Percentiles rank a stretch among this genome's conserved stretches.
Evolutionary conservation across 2,113 vertebrate genomes (phyloP).

Genomic region (Gulo gulo): DNA sequence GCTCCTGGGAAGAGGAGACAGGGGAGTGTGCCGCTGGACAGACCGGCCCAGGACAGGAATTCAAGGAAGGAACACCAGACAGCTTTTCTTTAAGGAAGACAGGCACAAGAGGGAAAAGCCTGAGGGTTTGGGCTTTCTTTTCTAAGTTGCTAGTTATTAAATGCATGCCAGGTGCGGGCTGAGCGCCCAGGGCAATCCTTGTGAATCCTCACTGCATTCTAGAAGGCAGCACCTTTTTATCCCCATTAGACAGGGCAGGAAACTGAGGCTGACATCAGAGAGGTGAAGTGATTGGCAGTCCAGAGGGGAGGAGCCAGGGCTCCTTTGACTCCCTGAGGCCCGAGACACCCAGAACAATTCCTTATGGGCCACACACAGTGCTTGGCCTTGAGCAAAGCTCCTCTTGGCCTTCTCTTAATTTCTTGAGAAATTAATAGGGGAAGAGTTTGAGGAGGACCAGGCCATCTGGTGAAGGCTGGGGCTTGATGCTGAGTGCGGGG

Average conservation of each 20-base stretch:
- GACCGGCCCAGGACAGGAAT: not conserved
- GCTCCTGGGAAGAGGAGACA: not conserved
- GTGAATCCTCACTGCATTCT: too few species aligned
- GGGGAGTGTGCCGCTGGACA: not conserved
- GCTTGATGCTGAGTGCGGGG: not conserved
- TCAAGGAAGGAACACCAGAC: not conserved
- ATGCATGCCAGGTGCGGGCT: not conserved
- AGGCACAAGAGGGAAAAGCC: not conserved
- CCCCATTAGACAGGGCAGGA: not conserved
- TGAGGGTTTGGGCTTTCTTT: not conserved
- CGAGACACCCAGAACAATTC: not conserved
- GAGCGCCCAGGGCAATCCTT: accelerated
- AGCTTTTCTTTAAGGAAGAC: not conserved
- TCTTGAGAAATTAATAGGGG: not conserved
- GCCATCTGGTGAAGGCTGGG: not conserved
- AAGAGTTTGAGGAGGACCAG: not conserved
- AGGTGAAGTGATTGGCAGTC: not conserved
- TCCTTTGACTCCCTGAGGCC: not conserved
- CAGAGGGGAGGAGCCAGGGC: not conserved
- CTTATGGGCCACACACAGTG: accelerated
- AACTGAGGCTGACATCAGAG: not conserved
- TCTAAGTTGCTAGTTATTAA: not conserved
- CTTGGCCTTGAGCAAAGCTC: not conserved
- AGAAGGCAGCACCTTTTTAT: too few species aligned
- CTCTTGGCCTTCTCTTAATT: not conserved